Percentiles rank a stretch among this genome's conserved stretches.
phyloP scores from a whole-genome alignment of 2,797 vertebrate genomes.

The Microcaecilia unicolor region DNA sequence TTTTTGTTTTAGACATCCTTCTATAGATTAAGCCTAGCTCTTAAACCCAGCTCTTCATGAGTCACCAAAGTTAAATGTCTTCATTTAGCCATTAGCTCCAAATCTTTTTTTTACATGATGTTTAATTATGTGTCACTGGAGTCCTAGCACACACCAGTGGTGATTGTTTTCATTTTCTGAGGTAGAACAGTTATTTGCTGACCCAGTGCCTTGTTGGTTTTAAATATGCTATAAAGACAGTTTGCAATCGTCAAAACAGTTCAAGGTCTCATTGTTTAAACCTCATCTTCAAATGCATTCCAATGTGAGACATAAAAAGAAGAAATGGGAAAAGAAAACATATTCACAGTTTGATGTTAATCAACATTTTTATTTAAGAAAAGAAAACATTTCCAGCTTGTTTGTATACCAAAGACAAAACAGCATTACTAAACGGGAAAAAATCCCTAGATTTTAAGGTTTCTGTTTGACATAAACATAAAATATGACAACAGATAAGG shows the following conservation, averaged over 20 bases:
- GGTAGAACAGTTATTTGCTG: not conserved
- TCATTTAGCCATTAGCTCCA: not conserved
- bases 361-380: constrained; percentile 1
- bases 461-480: too few species aligned
- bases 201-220: too few species aligned
- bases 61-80: not conserved
- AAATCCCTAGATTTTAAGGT: too few species aligned
- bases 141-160: not conserved
- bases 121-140: not conserved
- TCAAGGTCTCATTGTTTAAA: not conserved
- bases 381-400: constrained; percentile 3
- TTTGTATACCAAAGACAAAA: constrained; percentile 9
- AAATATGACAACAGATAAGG: too few species aligned
- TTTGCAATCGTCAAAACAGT: not conserved
- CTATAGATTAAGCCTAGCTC: too few species aligned
- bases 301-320: constrained; percentile 2
- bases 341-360: not conserved
- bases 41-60: not conserved
- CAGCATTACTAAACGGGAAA: too few species aligned
- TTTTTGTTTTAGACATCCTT: constrained; percentile 2
- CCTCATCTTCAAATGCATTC: constrained; percentile 3
- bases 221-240: not conserved
- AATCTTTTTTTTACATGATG: not conserved
- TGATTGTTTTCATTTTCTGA: not conserved
- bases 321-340: not conserved